These are phyloP conservation scores for Nomada goodeniana DNA, from an alignment of 2,888 invertebrate genomes.

Conservation along the genomic window DNA sequence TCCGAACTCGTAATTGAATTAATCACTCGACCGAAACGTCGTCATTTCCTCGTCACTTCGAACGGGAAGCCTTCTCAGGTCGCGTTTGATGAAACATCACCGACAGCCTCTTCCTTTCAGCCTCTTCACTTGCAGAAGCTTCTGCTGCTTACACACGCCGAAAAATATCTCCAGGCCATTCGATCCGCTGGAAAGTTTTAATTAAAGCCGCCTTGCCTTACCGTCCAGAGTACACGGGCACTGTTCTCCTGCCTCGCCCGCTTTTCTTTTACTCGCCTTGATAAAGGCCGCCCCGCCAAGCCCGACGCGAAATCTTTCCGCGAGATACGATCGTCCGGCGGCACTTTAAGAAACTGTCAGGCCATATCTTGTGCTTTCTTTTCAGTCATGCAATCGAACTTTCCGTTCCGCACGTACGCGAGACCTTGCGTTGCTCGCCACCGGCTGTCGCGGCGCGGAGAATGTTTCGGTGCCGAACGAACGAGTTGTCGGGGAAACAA, in stretches of 20 bases:
- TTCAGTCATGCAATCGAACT: conserved; percentile 37
- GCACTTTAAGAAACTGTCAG: conserved; percentile 47
- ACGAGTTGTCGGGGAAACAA: neutral
- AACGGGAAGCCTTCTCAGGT: conserved; percentile 36
- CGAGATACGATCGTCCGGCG: conserved; percentile 36
- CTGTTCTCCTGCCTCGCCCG: conserved; percentile 8
- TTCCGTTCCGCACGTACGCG: conserved; percentile 5
- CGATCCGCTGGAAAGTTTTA: conserved; percentile 63
- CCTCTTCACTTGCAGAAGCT: neutral
- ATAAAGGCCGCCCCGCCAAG: conserved; percentile 30
- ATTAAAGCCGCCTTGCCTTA: conserved; percentile 64
- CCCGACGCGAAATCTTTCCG: conserved; percentile 48
- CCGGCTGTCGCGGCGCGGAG: neutral
- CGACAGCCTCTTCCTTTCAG: neutral
- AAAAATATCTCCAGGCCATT: conserved; percentile 59
- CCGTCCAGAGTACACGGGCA: conserved; percentile 35
- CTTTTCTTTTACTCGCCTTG: conserved; percentile 29
- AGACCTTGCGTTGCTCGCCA: neutral
- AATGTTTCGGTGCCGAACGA: neutral
- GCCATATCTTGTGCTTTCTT: conserved; percentile 13
- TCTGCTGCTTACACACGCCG: conserved; percentile 20
- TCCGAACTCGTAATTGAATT: too few relatives aligned
- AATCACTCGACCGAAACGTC: neutral
- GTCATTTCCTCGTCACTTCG: neutral
- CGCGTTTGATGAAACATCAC: conserved; percentile 23